Evolutionary conservation across 2,113 vertebrate genomes (phyloP).

Genomic region (Ibidorhyncha struthersii): DNA sequence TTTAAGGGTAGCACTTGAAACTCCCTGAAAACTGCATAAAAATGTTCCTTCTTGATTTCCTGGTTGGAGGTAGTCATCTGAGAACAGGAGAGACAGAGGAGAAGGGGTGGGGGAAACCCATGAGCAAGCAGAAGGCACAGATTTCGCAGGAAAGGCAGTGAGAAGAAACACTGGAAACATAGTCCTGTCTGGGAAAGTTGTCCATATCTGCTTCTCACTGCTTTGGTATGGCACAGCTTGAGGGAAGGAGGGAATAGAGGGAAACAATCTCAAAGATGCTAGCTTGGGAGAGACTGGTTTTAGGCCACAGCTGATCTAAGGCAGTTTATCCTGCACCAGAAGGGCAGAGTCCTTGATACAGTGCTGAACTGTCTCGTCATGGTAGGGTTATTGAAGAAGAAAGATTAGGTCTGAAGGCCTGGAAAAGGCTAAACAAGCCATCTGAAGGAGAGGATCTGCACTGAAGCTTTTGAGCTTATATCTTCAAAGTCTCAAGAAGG

Average conservation of each 20-base stretch:
- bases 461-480: background rate
- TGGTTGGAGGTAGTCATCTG: background rate
- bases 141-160: background rate
- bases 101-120: background rate
- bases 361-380: background rate
- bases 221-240: background rate
- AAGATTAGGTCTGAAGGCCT: background rate
- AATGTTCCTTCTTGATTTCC: background rate
- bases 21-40: background rate
- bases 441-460: background rate
- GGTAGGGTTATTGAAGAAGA: background rate
- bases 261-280: background rate
- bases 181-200: background rate
- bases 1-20: background rate
- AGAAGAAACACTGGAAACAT: background rate
- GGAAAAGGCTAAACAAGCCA: background rate
- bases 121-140: background rate
- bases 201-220: background rate
- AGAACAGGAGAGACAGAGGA: background rate
- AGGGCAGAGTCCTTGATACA: background rate
- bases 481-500: background rate
- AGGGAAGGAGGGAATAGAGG: background rate
- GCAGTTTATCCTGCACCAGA: background rate
- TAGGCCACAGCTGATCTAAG: background rate
- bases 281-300: background rate